Conservation (phyloP, 2,797 vertebrate species). For the Momotus momota region DNA sequence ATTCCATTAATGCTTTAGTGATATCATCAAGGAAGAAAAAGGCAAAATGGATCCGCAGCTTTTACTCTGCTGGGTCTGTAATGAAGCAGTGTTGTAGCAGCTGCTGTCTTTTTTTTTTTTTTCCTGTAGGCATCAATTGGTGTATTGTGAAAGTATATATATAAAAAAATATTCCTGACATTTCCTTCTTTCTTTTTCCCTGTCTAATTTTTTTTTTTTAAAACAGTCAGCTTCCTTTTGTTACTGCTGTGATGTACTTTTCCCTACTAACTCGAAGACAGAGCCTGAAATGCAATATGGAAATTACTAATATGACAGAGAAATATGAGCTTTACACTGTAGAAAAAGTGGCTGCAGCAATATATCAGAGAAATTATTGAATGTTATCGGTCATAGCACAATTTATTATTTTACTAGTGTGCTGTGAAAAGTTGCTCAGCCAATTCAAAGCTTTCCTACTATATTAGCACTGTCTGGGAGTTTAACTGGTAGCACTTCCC, state of each 20-base stretch:
- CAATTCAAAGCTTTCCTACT: conserved; percentile 13
- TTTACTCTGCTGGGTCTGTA: conserved; percentile 65
- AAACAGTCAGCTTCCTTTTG: conserved; percentile 30
- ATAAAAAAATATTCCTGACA: neutral
- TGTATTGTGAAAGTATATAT: neutral
- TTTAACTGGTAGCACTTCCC: neutral
- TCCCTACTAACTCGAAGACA: neutral
- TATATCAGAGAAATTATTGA: conserved; percentile 64
- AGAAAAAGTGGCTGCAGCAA: conserved; percentile 43
- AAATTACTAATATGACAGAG: conserved; percentile 70
- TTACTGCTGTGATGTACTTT: conserved; percentile 22
- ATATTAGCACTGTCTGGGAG: neutral
- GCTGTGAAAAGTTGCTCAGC: conserved; percentile 53
- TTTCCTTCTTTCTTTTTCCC: conserved; percentile 4
- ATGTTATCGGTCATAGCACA: conserved; percentile 67
- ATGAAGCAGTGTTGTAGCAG: conserved; percentile 67
- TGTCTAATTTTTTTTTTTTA: neutral
- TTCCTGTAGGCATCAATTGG: conserved; percentile 2
- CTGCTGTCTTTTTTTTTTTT: conserved; percentile 1
- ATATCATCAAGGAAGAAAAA: conserved; percentile 74
- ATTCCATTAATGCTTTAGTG: conserved; percentile 75
- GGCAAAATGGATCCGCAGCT: conserved; percentile 58
- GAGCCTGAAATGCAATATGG: conserved; percentile 63
- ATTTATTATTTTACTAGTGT: conserved; percentile 65
- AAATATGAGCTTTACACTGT: conserved; percentile 54